Evolutionary conservation across 2,113 vertebrate genomes (phyloP), one percentile per base, ranked within the genome.

Genomic region (Bothrops jararaca): DNA sequence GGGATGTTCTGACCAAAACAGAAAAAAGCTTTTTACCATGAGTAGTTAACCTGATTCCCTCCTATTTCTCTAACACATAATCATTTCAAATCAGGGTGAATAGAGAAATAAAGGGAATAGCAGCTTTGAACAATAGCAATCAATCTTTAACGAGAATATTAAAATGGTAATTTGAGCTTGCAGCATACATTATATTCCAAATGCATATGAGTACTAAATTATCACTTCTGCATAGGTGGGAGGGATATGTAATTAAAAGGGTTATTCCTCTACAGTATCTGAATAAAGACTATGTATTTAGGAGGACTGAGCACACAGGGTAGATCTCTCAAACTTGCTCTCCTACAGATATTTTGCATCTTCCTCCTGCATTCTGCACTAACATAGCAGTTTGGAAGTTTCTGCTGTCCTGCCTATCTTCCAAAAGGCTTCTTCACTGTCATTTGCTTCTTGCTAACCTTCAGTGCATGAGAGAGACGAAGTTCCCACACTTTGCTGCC

Each of bases 161-260:
- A 94, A 94, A 96, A 93, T 89, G 89, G 85, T 94, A 96, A 96
- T 95, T 96, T 0, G 0, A 95, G 91, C 74, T 74, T 20, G 92
- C 74, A 80, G 20, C 45, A 69, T 90, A 92, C 93, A 91, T 93
- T 52, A 90, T 94, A 94, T 85, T 95, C 52, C 86, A 94, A 86
- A 95, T 92, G 92, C 18, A 89, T 4, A 93, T 54, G 94, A 93
- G 6, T 0, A 39, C 45, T 92, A 94, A 96, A 96, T 96, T 97
- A 95, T 87, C 95, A 95, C 93, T 64, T 93, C 45, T 90, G 88
- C 87, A 91, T 95, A 89, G 85, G 54, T 50, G 57, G 89, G 64
- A 94, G 54, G 90, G 90, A 96, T 94, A 89, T 91, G 92, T 94
- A 96, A 96, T 94, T 94, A 95, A 90, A 42, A 94, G 85, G 9